Evolutionary conservation across 2,888 invertebrate species (phyloP).

Genomic region (Parthenolecanium corni): DNA sequence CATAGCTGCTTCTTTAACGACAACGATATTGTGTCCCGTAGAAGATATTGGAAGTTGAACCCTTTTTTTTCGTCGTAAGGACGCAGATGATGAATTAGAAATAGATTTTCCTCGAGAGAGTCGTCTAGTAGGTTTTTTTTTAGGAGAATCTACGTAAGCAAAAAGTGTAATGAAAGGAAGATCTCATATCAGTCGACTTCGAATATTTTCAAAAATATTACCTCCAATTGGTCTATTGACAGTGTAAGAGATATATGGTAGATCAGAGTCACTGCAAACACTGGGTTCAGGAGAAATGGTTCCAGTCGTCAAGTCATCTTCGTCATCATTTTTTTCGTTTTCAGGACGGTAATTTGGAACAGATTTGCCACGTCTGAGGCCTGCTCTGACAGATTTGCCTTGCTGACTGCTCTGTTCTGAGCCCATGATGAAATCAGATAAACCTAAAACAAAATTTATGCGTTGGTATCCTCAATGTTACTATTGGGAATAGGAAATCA

Average conservation of each 20-base stretch:
- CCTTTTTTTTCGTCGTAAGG: constrained; percentile 30
- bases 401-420: constrained; percentile 35
- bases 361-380: constrained; percentile 35
- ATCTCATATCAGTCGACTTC: background rate
- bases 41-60: constrained; percentile 35
- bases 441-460: too few relatives aligned
- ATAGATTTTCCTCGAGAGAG: constrained; percentile 36
- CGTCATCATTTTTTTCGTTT: constrained; percentile 31
- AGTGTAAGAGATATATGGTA: constrained; percentile 84
- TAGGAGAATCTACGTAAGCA: constrained; percentile 73
- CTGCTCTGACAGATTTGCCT: constrained; percentile 31
- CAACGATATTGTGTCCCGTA: constrained; percentile 62
- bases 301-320: constrained; percentile 38
- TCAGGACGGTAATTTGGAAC: constrained; percentile 34
- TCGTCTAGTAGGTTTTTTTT: constrained; percentile 53
- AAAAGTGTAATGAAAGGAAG: too few relatives aligned
- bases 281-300: constrained; percentile 76
- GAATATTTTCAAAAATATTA: constrained; percentile 35
- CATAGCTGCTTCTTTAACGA: constrained; percentile 56
- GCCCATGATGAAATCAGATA: too few relatives aligned
- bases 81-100: constrained; percentile 35
- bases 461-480: too few relatives aligned
- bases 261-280: constrained; percentile 75
- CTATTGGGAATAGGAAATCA: too few relatives aligned
- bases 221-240: constrained; percentile 79